A percentile compares a stretch with the other conserved stretches of the same genome.
phyloP scores from a whole-genome alignment of 2,797 vertebrate genomes.

The Catharus ustulatus region DNA sequence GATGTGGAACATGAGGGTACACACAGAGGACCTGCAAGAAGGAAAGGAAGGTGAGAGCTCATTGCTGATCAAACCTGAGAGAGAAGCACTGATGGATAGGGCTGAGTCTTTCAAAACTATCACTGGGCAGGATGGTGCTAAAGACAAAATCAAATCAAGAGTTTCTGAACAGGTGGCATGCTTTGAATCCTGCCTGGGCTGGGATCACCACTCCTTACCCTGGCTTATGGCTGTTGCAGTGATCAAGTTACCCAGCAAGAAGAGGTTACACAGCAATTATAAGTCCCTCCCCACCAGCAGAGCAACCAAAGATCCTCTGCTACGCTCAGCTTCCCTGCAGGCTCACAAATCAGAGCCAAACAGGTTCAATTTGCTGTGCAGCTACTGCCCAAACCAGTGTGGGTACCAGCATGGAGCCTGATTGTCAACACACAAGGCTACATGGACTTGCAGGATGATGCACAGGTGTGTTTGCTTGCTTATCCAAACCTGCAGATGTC shows the following conservation, averaged over 20 bases:
- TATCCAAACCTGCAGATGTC: background rate
- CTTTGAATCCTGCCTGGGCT: background rate
- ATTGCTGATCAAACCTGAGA: background rate
- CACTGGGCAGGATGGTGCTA: background rate
- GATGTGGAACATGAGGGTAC: background rate
- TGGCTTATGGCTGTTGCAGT: accelerated
- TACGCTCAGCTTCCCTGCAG: background rate
- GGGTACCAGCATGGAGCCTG: background rate
- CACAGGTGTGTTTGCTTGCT: background rate
- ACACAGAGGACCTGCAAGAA: background rate
- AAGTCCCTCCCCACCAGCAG: background rate
- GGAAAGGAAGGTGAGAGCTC: background rate
- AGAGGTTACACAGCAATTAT: background rate
- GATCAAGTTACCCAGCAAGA: background rate
- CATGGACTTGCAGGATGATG: accelerated
- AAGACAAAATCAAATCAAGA: background rate
- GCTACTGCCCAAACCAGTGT: background rate
- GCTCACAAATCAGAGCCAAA: background rate
- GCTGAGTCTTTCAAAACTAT: background rate
- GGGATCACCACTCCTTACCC: background rate
- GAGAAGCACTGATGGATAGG: background rate
- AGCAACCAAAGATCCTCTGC: background rate
- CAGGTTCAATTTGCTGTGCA: background rate
- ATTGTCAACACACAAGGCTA: background rate
- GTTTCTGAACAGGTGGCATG: background rate